Percentiles rank a stretch among this genome's conserved stretches.
phyloP scores from a whole-genome alignment of 2,797 vertebrate species.

The Rhabdomys pumilio region DNA sequence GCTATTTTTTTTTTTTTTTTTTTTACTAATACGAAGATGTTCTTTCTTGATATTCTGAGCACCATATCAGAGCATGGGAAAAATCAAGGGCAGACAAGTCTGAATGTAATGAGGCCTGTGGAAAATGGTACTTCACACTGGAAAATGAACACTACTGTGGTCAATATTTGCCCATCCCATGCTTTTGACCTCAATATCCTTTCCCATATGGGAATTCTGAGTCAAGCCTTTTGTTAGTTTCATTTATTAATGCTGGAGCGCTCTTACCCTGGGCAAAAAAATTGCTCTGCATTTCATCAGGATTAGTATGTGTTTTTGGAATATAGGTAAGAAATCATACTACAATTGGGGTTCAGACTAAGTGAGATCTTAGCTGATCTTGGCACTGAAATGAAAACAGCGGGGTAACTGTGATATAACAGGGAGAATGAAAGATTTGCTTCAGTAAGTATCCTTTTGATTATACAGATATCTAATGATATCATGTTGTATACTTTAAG shows the following conservation, averaged over 20 bases:
- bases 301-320: neutral
- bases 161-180: neutral
- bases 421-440: neutral
- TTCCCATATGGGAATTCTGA: neutral
- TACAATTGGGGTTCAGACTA: neutral
- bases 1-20: neutral
- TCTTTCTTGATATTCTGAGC: neutral
- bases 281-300: neutral
- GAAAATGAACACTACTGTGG: neutral
- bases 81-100: neutral
- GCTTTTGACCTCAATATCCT: neutral
- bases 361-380: neutral
- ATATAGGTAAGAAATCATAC: neutral
- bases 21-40: neutral
- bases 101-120: neutral
- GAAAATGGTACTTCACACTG: neutral
- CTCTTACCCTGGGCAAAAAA: too few relatives aligned
- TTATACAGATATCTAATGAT: neutral
- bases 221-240: neutral
- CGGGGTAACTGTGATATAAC: neutral
- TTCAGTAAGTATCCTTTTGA: neutral
- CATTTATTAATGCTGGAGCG: neutral
- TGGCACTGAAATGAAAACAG: neutral
- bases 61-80: neutral
- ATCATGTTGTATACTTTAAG: neutral